Conservation (phyloP, 2,797 vertebrate species). For the Enteromius argenteus region DNA sequence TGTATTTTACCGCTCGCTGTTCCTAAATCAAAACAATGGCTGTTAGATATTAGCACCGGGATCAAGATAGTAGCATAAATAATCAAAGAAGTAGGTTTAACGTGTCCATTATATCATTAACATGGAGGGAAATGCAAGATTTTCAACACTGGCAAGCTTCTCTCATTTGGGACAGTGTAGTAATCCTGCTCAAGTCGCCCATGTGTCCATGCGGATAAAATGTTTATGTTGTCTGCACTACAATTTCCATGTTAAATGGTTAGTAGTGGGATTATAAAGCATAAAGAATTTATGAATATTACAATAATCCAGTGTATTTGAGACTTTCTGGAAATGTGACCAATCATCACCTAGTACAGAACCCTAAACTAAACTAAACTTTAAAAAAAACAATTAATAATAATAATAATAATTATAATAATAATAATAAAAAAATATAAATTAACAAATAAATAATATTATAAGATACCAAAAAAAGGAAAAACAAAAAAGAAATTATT, state of each 20-base stretch:
- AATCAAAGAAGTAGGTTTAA: background rate
- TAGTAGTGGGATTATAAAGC: background rate
- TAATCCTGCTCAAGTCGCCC: background rate
- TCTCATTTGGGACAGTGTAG: background rate
- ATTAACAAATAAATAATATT: background rate
- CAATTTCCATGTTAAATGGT: background rate
- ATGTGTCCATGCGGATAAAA: background rate
- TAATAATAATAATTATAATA: no score
- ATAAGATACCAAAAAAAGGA: background rate
- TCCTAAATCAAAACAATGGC: background rate
- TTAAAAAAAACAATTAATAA: no score
- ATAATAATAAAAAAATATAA: background rate
- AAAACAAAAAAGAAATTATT: no score
- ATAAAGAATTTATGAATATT: background rate
- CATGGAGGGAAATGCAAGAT: background rate
- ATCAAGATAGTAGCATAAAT: slow-evolving; percentile 17
- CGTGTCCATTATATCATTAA: background rate
- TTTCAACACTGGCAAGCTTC: background rate
- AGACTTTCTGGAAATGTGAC: background rate
- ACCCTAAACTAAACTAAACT: background rate
- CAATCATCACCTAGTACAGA: background rate
- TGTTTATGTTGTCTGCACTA: background rate
- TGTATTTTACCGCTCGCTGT: background rate
- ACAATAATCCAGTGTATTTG: background rate
- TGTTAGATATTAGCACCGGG: background rate